Conservation (phyloP, 2,113 vertebrate genomes). For the Toxostoma redivivum region DNA sequence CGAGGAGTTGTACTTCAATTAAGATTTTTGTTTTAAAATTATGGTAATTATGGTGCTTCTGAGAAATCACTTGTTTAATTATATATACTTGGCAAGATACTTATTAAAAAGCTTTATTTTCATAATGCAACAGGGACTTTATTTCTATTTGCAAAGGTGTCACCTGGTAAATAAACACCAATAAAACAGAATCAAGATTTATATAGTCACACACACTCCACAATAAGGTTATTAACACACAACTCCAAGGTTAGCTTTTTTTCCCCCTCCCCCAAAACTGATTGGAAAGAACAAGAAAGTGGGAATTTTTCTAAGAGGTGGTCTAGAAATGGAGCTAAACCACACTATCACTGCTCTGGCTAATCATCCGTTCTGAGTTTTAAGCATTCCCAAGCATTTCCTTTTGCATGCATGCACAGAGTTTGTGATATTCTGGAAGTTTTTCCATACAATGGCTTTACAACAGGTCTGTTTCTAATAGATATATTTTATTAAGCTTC, state of each 20-base stretch:
- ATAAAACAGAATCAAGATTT: background rate
- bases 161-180: background rate
- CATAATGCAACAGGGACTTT: background rate
- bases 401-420: rapidly evolving
- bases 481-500: background rate
- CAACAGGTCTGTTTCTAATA: background rate
- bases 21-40: background rate
- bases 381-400: background rate
- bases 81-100: background rate
- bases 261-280: background rate
- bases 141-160: background rate
- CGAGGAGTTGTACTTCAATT: background rate
- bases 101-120: background rate
- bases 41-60: background rate
- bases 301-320: background rate
- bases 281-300: background rate
- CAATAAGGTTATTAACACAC: background rate
- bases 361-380: background rate
- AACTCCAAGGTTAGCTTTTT: background rate
- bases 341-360: background rate
- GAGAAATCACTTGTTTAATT: background rate
- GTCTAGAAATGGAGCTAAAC: background rate
- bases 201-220: background rate
- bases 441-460: background rate
- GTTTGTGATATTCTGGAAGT: background rate